phyloP scores from a whole-genome alignment of 2,797 vertebrate species.

The Euphonia xanthogaster region DNA sequence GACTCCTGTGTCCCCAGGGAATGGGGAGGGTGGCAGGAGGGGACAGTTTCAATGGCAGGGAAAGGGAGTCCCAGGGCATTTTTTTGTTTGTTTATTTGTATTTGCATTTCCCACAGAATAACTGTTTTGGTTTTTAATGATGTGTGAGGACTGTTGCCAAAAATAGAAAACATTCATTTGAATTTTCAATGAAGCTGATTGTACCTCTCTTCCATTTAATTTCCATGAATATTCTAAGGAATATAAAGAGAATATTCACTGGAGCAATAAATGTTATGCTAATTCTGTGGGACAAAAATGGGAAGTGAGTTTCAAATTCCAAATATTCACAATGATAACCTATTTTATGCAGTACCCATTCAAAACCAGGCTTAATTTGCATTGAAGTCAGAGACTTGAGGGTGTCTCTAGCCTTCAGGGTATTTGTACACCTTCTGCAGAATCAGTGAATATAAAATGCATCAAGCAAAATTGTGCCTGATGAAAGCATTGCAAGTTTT shows the following conservation, averaged over 20 bases:
- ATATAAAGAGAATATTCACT: slow-evolving; percentile 43
- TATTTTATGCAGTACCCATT: neutral
- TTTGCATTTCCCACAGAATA: neutral
- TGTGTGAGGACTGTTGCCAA: neutral
- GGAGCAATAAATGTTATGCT: slow-evolving; percentile 42
- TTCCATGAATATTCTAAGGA: slow-evolving; percentile 40
- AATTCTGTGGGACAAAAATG: slow-evolving; percentile 18
- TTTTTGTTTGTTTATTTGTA: slow-evolving; percentile 31
- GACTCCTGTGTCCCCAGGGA: neutral
- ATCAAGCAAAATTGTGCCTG: neutral
- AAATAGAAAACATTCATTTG: slow-evolving; percentile 34
- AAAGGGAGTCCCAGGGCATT: neutral
- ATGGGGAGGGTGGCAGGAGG: neutral
- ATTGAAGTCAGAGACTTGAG: neutral
- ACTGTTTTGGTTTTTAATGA: slow-evolving; percentile 25
- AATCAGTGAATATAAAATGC: neutral
- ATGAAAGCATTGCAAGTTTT: neutral
- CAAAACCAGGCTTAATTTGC: neutral
- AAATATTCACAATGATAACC: neutral
- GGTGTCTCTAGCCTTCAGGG: neutral
- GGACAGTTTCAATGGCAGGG: neutral
- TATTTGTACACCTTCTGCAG: neutral
- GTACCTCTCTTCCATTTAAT: slow-evolving; percentile 19
- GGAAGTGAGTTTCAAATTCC: neutral
- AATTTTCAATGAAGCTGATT: slow-evolving; percentile 49